Percentiles rank a stretch among this genome's conserved stretches.
These are phyloP conservation scores for Drosophila imparisetae DNA, from an alignment of 2,888 invertebrate species.

Conservation along the genomic window DNA sequence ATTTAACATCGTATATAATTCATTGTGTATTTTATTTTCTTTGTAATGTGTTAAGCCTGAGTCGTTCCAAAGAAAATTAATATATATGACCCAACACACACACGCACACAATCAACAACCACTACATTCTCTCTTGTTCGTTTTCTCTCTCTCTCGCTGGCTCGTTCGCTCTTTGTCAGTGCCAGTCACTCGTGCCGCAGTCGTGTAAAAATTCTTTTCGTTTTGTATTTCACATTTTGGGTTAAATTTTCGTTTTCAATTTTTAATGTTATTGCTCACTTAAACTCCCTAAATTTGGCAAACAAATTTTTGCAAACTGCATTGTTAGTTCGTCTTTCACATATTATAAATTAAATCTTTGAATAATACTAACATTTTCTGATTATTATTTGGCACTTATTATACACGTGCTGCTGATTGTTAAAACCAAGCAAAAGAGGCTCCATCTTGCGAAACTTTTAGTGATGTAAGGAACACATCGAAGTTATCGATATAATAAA, in stretches of 20 bases:
- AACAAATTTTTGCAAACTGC: constrained; percentile 33
- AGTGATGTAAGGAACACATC: constrained; percentile 68
- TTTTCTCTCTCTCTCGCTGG: constrained; percentile 21
- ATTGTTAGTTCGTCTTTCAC: constrained; percentile 44
- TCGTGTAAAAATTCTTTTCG: constrained; percentile 67
- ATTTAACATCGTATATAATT: constrained; percentile 33
- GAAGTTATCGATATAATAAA: constrained; percentile 47
- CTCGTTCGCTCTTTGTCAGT: constrained; percentile 35
- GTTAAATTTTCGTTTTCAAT: constrained; percentile 52
- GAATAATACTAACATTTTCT: constrained; percentile 84
- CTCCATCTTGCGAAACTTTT: constrained; percentile 84
- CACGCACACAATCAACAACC: constrained; percentile 57
- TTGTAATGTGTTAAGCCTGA: constrained; percentile 48
- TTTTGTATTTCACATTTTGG: constrained; percentile 61
- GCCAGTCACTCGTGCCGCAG: constrained; percentile 61
- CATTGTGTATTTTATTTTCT: constrained; percentile 24
- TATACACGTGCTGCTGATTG: constrained; percentile 85
- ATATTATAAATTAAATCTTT: constrained; percentile 51
- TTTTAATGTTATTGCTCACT: constrained; percentile 52
- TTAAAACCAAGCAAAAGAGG: constrained; percentile 85
- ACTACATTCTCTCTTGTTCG: constrained; percentile 49
- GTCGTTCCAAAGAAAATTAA: constrained; percentile 21
- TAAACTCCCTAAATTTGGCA: constrained; percentile 46
- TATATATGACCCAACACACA: constrained; percentile 50
- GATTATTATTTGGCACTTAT: constrained; percentile 85